Percentiles rank a stretch among this genome's conserved stretches.
Conservation (phyloP, 2,113 vertebrate genomes). For the Daboia siamensis region DNA sequence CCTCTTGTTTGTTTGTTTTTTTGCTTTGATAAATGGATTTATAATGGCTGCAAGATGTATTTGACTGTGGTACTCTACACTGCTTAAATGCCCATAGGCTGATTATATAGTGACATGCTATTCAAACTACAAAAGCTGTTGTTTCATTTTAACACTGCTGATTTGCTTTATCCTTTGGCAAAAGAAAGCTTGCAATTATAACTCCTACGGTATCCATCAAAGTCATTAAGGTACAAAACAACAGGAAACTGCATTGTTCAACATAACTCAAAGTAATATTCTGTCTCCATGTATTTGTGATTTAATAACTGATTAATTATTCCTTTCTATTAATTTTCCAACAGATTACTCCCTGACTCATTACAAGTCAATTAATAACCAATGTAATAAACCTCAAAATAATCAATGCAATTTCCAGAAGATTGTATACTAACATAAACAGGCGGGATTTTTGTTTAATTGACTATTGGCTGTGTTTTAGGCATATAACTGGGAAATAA, state of each 20-base stretch:
- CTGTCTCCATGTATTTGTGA: not conserved
- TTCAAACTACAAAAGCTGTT: conserved; percentile 5
- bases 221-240: not conserved
- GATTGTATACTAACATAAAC: not conserved
- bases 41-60: conserved; percentile 40
- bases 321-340: conserved; percentile 7
- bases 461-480: conserved; percentile 2
- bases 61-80: conserved; percentile 12
- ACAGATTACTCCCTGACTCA: conserved; percentile 2
- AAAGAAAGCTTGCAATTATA: conserved; percentile 12
- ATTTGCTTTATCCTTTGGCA: conserved; percentile 18
- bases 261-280: conserved; percentile 12
- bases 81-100: conserved; percentile 32
- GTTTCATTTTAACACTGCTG: not conserved
- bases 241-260: conserved; percentile 7
- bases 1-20: conserved; percentile 36
- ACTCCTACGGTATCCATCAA: not conserved
- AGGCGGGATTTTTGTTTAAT: not conserved
- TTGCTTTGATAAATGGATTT: conserved; percentile 47
- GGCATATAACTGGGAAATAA: not conserved
- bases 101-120: conserved; percentile 1
- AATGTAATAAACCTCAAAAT: conserved; percentile 17
- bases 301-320: conserved; percentile 18
- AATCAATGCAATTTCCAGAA: not conserved
- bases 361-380: conserved; percentile 14